These are phyloP conservation scores for Crossocerus cetratus DNA, from an alignment of 2,888 invertebrate genomes.

Conservation along the genomic window DNA sequence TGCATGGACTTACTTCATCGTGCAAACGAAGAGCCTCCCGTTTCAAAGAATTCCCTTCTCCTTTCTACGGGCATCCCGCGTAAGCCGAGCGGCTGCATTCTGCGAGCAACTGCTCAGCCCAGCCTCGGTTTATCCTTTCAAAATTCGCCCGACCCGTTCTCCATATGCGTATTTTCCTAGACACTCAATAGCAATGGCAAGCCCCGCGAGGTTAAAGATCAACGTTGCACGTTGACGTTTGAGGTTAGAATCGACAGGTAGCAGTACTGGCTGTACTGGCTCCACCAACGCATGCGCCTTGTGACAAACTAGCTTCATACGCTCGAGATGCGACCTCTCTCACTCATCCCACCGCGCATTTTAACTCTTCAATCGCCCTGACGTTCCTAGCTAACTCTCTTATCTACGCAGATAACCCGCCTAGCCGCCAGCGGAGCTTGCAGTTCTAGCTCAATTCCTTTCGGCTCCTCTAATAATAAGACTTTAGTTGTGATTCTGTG, in stretches of 20 bases:
- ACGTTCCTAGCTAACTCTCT: too few relatives aligned
- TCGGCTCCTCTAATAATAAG: too few relatives aligned
- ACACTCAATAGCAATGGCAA: conserved; percentile 27
- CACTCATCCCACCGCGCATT: conserved; percentile 23
- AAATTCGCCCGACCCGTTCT: conserved; percentile 9
- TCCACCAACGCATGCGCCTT: conserved; percentile 54
- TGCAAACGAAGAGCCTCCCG: conserved; percentile 37
- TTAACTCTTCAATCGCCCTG: conserved; percentile 16
- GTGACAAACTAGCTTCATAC: conserved; percentile 27
- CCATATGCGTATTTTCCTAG: conserved; percentile 4
- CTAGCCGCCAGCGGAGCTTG: background rate
- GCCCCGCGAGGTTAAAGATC: conserved; percentile 50
- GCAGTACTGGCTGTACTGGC: conserved; percentile 50
- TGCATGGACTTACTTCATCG: conserved; percentile 57
- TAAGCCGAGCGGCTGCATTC: conserved; percentile 29
- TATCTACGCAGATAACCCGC: too few relatives aligned
- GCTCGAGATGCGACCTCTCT: conserved; percentile 24
- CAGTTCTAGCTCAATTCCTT: too few relatives aligned
- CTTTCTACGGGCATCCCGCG: conserved; percentile 27
- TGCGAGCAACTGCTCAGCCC: conserved; percentile 9
- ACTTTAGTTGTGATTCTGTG: conserved; percentile 1
- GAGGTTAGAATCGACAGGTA: conserved; percentile 74
- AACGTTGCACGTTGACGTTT: conserved; percentile 66
- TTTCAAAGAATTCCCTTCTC: conserved; percentile 39
- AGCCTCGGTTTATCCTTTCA: conserved; percentile 12